These are phyloP conservation scores for Ariopsis seemanni DNA, from an alignment of 2,113 vertebrate species.

Conservation along the genomic window DNA sequence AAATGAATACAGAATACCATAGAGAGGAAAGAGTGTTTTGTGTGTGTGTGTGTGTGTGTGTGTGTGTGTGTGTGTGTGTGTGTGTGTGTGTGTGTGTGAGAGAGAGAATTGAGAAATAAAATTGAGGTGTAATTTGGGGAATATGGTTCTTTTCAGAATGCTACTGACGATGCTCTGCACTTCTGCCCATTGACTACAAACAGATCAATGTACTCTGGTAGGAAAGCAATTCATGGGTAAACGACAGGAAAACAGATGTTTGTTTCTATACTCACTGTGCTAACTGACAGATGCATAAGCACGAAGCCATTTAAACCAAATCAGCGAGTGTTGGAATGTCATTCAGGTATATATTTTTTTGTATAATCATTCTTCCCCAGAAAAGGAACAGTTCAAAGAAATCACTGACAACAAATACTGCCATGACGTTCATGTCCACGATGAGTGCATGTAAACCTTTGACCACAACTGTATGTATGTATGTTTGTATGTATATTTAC, in stretches of 20 bases:
- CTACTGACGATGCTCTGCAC: background rate
- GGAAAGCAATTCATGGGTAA: background rate
- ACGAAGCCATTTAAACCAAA: background rate
- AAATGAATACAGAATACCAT: constrained; percentile 5
- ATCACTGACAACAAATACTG: too few relatives aligned
- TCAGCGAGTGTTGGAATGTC: background rate
- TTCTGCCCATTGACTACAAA: constrained; percentile 15
- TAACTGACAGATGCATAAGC: background rate
- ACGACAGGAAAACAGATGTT: background rate
- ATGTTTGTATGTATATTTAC: too few relatives aligned
- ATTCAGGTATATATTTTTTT: background rate
- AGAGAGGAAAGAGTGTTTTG: background rate
- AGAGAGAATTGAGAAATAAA: background rate
- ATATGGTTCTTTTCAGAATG: constrained; percentile 16
- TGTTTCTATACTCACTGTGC: background rate
- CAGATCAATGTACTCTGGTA: constrained; percentile 4
- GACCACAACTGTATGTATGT: too few relatives aligned
- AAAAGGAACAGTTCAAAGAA: too few relatives aligned
- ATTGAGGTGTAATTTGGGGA: background rate
- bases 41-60: background rate
- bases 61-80: background rate
- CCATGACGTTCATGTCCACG: too few relatives aligned
- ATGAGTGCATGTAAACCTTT: too few relatives aligned
- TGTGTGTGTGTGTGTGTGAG: too few relatives aligned
- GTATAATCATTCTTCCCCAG: too few relatives aligned